Evolutionary conservation across 2,113 vertebrate genomes (phyloP).

Genomic region (Tursiops truncatus): DNA sequence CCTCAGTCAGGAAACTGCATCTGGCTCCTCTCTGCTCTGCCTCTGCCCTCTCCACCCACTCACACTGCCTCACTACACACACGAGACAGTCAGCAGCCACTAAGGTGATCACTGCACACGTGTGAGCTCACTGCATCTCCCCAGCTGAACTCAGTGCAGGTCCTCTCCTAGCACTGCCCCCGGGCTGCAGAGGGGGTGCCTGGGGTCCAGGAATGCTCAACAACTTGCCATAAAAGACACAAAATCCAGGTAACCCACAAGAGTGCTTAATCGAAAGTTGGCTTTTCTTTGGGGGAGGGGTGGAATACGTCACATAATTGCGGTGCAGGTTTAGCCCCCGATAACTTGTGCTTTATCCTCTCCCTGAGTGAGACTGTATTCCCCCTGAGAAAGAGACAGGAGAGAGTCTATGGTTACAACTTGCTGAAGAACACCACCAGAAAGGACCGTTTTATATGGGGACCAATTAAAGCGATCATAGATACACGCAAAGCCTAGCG

Average conservation of each 20-base stretch:
- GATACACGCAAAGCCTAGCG: accelerated
- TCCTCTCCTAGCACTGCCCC: accelerated
- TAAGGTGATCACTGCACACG: accelerated
- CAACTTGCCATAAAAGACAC: accelerated
- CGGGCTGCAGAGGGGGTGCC: accelerated
- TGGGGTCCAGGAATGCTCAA: too few relatives aligned
- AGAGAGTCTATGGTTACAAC: neutral
- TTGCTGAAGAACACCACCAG: neutral
- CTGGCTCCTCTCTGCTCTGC: neutral
- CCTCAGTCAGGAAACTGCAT: neutral
- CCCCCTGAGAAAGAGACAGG: neutral
- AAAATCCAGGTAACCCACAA: neutral
- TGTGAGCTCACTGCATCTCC: accelerated
- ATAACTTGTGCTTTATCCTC: too few relatives aligned
- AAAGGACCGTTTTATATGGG: accelerated
- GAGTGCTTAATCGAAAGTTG: accelerated
- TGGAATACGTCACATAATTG: accelerated
- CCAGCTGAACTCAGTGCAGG: accelerated
- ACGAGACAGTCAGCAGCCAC: accelerated
- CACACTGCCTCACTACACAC: accelerated
- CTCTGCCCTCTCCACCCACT: accelerated
- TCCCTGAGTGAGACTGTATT: accelerated
- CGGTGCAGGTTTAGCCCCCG: accelerated
- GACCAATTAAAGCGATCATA: accelerated
- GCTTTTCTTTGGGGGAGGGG: neutral